Evolutionary conservation across 1,140 invertebrate species (phyloP).

Genomic region (Capitella teleta): DNA sequence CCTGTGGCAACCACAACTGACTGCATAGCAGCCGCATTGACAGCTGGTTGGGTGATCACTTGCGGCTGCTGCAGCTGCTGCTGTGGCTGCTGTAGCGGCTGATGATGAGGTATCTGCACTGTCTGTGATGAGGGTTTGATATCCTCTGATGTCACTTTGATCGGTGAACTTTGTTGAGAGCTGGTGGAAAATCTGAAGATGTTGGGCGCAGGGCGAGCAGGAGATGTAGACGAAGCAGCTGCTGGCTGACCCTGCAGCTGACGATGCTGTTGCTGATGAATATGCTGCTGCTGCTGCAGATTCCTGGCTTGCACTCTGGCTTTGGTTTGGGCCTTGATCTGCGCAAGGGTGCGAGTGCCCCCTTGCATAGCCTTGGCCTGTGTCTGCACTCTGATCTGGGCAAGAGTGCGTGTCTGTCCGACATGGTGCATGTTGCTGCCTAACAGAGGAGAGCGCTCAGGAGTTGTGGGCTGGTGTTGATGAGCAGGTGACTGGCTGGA

Average conservation of each 20-base stretch:
- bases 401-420: constrained; percentile 15
- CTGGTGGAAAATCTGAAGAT: background rate
- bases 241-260: background rate
- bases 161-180: background rate
- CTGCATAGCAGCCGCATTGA: no score
- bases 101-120: background rate
- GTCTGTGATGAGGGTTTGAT: background rate
- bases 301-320: constrained; percentile 15
- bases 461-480: no score
- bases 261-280: background rate
- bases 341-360: constrained; percentile 2
- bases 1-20: no score
- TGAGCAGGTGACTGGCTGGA: no score
- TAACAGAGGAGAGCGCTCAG: background rate
- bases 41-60: no score
- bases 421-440: background rate
- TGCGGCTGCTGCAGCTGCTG: no score
- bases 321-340: constrained; percentile 23
- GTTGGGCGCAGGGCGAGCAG: no score
- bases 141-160: background rate
- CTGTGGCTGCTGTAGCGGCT: background rate
- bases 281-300: background rate
- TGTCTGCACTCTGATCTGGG: constrained; percentile 27
- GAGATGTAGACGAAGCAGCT: no score
- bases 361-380: constrained; percentile 12